A percentile compares a stretch with the other conserved stretches of the same genome.
Evolutionary conservation across 2,888 invertebrate genomes (phyloP).

Genomic region (Melinopterus prodromus): DNA sequence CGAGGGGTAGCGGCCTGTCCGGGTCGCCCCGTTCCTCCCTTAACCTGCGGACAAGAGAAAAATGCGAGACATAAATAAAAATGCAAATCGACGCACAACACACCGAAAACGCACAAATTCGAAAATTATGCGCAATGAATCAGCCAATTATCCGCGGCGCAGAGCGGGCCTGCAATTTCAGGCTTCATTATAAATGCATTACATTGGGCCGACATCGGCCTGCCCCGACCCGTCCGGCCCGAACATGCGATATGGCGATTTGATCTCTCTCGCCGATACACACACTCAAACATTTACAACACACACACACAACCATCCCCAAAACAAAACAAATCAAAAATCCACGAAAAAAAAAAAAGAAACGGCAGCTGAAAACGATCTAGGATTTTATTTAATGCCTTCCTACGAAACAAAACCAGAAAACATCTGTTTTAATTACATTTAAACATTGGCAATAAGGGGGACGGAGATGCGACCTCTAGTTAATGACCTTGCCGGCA

Average conservation of each 20-base stretch:
- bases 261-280: constrained; percentile 46
- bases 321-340: too few species aligned
- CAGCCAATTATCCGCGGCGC: constrained; percentile 46
- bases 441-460: constrained; percentile 52
- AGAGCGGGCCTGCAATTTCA: constrained; percentile 54
- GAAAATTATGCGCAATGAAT: constrained; percentile 49
- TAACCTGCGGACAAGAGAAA: constrained; percentile 67
- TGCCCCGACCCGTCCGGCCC: constrained; percentile 5
- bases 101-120: constrained; percentile 41
- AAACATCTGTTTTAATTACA: constrained; percentile 59
- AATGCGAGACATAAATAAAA: constrained; percentile 40
- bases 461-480: constrained; percentile 48
- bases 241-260: constrained; percentile 58
- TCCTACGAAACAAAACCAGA: constrained; percentile 44
- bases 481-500: constrained; percentile 53
- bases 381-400: not conserved
- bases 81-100: constrained; percentile 43
- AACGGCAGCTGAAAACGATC: constrained; percentile 43
- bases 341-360: constrained; percentile 15
- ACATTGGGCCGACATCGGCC: constrained; percentile 49
- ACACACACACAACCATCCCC: not conserved
- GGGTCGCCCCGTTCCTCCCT: constrained; percentile 87
- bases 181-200: constrained; percentile 59
- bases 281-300: not conserved
- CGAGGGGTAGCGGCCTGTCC: constrained; percentile 81